A percentile compares a stretch with the other conserved stretches of the same genome.
Evolutionary conservation across 2,113 vertebrate species (phyloP).

Genomic region (Tretioscincus oriximinensis): DNA sequence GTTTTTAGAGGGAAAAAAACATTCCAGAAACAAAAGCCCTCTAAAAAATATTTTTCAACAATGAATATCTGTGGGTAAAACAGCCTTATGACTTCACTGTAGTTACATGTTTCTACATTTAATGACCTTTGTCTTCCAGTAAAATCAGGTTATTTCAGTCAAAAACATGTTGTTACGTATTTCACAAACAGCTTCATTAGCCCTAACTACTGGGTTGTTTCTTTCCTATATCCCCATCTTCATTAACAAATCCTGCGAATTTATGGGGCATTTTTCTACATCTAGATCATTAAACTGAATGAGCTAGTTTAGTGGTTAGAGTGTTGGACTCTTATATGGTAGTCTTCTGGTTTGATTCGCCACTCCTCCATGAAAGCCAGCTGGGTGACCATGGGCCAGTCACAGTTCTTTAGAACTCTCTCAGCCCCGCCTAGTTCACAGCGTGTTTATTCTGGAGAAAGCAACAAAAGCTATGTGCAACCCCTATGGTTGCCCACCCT

Average conservation of each 20-base stretch:
- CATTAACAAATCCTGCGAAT: neutral
- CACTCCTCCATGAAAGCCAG: no score
- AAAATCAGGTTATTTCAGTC: neutral
- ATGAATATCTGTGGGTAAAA: neutral
- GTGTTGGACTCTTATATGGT: no score
- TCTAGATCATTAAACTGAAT: neutral
- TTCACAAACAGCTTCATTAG: neutral
- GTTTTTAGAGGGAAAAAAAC: conserved; percentile 3
- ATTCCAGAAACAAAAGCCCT: neutral
- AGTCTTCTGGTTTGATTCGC: no score
- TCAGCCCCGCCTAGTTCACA: no score
- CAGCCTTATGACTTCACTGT: neutral
- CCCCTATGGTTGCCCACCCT: no score
- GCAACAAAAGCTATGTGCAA: no score
- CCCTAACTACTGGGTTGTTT: neutral
- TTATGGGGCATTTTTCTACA: neutral
- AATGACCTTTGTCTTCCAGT: neutral
- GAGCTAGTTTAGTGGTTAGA: no score
- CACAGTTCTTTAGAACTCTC: no score
- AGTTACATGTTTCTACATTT: neutral
- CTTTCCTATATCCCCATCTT: neutral
- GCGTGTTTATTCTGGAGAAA: no score
- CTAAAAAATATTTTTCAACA: conserved; percentile 21
- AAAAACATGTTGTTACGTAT: neutral
- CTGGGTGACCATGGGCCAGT: no score